phyloP scores from a whole-genome alignment of 2,113 vertebrate genomes.

The Columba livia region DNA sequence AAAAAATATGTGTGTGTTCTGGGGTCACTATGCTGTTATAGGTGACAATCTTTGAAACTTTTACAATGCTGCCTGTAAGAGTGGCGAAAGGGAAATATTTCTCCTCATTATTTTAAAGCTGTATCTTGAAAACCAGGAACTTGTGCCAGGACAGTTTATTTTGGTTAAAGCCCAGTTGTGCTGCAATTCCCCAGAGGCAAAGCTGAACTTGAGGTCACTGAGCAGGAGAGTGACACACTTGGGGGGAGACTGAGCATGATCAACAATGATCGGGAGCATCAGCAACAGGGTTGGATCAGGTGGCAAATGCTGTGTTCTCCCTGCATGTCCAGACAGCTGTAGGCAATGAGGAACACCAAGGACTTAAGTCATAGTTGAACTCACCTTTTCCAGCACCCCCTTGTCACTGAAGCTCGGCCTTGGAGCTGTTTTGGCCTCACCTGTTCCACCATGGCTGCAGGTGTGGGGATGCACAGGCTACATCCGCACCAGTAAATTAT shows the following conservation, averaged over 20 bases:
- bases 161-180: slow-evolving; percentile 39
- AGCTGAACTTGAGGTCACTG: not conserved
- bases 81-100: not conserved
- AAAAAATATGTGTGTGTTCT: not conserved
- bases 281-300: not conserved
- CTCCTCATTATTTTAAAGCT: not conserved
- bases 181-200: not conserved
- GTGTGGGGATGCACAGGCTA: not conserved
- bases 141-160: slow-evolving; percentile 47
- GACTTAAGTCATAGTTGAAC: not conserved
- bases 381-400: not conserved
- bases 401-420: not conserved
- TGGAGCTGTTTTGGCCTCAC: not conserved
- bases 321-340: not conserved
- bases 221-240: not conserved
- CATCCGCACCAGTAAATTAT: not conserved
- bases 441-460: not conserved
- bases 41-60: slow-evolving; percentile 33
- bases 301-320: not conserved
- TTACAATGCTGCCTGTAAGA: not conserved
- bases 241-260: not conserved
- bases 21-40: not conserved
- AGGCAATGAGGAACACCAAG: not conserved
- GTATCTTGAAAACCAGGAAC: slow-evolving; percentile 25
- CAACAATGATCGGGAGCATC: not conserved